Percentiles rank a stretch among this genome's conserved stretches.
Evolutionary conservation across 2,113 vertebrate species (phyloP).

Genomic region (Ptilorrhoa leucosticta): DNA sequence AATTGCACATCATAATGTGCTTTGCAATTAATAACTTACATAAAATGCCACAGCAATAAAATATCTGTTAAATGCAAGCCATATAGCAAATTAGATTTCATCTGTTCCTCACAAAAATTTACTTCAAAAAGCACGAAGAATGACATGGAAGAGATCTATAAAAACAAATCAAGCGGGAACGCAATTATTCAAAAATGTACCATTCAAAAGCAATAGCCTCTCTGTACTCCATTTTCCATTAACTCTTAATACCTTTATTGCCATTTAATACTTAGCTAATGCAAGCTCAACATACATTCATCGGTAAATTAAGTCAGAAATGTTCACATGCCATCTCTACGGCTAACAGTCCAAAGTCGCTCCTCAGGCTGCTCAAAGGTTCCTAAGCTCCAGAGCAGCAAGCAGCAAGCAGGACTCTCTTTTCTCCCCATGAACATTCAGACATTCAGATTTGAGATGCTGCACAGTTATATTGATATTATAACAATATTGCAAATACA

Average conservation of each 20-base stretch:
- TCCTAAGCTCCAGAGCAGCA: background rate
- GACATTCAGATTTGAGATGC: background rate
- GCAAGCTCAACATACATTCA: conserved; percentile 41
- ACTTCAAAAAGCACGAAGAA: conserved; percentile 30
- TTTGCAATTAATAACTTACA: conserved; percentile 54
- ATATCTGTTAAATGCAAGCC: conserved; percentile 43
- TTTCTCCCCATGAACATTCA: background rate
- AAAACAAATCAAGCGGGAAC: conserved; percentile 55
- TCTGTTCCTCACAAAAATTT: conserved; percentile 29
- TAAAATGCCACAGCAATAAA: conserved; percentile 50
- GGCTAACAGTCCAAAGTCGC: conserved; percentile 1
- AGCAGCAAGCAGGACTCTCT: background rate
- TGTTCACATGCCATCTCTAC: background rate
- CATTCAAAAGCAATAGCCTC: conserved; percentile 43
- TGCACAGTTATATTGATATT: background rate
- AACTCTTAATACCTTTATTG: conserved; percentile 63
- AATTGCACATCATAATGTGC: conserved; percentile 47
- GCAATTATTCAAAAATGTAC: conserved; percentile 66
- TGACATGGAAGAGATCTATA: conserved; percentile 53
- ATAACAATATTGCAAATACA: background rate
- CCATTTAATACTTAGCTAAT: conserved; percentile 55
- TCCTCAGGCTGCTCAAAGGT: conserved; percentile 13
- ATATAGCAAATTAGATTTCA: conserved; percentile 52
- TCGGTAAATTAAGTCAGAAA: conserved; percentile 56
- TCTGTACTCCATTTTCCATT: conserved; percentile 59